A percentile compares a stretch with the other conserved stretches of the same genome.
These are phyloP conservation scores for Lophochroa leadbeateri DNA, from an alignment of 2,113 vertebrate genomes.

Conservation along the genomic window DNA sequence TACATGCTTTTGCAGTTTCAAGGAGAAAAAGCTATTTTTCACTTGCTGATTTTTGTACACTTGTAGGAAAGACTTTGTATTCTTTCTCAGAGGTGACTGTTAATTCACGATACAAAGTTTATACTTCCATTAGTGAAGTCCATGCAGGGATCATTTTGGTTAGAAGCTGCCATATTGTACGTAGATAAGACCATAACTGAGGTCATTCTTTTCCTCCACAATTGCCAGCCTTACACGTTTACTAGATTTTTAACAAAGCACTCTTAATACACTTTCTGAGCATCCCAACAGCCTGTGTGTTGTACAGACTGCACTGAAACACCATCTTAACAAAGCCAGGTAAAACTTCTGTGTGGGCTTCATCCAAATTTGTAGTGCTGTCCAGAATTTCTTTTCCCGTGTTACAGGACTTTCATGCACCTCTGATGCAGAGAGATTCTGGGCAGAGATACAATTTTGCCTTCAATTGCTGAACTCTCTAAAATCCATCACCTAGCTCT, in stretches of 20 bases:
- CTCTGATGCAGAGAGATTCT: neutral
- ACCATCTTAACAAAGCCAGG: neutral
- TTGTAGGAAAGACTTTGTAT: neutral
- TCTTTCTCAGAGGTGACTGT: neutral
- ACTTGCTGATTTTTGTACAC: neutral
- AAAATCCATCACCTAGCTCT: neutral
- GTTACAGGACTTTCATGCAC: neutral
- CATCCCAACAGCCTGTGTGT: neutral
- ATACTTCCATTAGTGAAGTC: neutral
- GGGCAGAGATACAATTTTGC: neutral
- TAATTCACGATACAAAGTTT: neutral
- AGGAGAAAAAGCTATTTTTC: neutral
- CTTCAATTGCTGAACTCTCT: neutral
- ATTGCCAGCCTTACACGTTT: neutral
- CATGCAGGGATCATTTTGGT: neutral
- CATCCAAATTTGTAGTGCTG: neutral
- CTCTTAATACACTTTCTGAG: neutral
- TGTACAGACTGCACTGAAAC: neutral
- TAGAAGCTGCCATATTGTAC: neutral
- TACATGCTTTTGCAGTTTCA: neutral
- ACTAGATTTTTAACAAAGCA: neutral
- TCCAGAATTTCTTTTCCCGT: neutral
- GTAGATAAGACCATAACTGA: neutral
- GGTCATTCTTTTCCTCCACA: neutral
- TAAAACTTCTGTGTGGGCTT: neutral